Conservation (phyloP, 1,140 invertebrate species). For the Temnothorax longispinosus region DNA sequence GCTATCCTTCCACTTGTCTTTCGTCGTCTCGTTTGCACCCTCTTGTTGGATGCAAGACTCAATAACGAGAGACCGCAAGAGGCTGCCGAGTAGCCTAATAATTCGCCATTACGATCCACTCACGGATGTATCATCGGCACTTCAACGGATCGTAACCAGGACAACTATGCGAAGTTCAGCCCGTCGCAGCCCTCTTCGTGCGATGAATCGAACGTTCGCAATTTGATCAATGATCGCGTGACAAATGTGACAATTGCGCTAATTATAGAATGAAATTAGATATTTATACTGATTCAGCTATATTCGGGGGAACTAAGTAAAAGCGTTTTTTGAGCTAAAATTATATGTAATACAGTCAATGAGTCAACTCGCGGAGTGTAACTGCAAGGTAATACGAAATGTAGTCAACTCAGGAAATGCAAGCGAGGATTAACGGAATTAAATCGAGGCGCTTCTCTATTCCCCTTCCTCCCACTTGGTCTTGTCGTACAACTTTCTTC, state of each 20-base stretch:
- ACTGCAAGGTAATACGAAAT: slow-evolving; percentile 58
- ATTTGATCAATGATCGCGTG: neutral
- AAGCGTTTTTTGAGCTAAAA: neutral
- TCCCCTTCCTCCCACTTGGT: too few relatives aligned
- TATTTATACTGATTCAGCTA: neutral
- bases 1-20: neutral
- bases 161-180: neutral
- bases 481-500: neutral
- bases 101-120: slow-evolving; percentile 55
- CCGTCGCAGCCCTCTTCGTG: neutral
- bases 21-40: neutral
- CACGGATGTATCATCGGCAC: slow-evolving; percentile 46
- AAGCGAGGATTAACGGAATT: slow-evolving; percentile 68
- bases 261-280: neutral
- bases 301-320: neutral
- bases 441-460: slow-evolving; percentile 42
- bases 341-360: neutral
- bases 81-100: slow-evolving; percentile 61
- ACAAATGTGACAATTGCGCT: neutral
- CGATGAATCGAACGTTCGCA: slow-evolving; percentile 16
- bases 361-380: slow-evolving; percentile 7
- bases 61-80: slow-evolving; percentile 64
- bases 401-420: slow-evolving; percentile 65
- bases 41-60: slow-evolving; percentile 50
- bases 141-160: slow-evolving; percentile 1